These are phyloP conservation scores for Alviniconcha strummeri DNA, from an alignment of 2,888 invertebrate genomes.

Conservation along the genomic window DNA sequence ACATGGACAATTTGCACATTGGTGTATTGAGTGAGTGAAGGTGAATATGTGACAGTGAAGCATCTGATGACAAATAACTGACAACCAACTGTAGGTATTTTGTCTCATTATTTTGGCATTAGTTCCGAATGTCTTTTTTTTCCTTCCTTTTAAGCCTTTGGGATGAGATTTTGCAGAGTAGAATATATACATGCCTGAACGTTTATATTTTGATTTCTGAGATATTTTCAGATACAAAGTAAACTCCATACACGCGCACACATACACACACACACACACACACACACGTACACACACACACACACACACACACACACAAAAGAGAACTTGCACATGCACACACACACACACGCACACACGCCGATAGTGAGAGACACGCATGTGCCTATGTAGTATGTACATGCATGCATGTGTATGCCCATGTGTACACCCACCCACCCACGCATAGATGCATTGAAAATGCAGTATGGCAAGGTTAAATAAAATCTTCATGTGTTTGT, in stretches of 20 bases:
- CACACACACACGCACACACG: constrained; percentile 1
- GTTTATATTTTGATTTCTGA: background rate
- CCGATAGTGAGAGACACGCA: background rate
- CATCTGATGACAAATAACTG: no score
- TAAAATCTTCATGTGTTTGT: background rate
- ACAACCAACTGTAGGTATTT: no score
- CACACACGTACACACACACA: background rate
- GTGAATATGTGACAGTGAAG: no score
- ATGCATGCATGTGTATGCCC: background rate
- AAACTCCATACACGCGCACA: background rate
- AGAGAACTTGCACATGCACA: background rate
- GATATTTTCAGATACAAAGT: background rate
- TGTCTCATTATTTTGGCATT: no score
- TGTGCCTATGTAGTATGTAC: background rate
- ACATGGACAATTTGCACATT: background rate
- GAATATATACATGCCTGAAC: background rate
- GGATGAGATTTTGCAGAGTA: no score
- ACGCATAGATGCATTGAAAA: background rate
- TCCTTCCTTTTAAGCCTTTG: no score
- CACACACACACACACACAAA: background rate
- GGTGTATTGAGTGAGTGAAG: no score
- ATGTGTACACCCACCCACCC: background rate
- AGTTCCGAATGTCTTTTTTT: no score
- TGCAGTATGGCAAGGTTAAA: no score
- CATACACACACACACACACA: background rate